Base-by-base conservation (phyloP, 1,140 invertebrate species). In the Papilio machaon region DNA sequence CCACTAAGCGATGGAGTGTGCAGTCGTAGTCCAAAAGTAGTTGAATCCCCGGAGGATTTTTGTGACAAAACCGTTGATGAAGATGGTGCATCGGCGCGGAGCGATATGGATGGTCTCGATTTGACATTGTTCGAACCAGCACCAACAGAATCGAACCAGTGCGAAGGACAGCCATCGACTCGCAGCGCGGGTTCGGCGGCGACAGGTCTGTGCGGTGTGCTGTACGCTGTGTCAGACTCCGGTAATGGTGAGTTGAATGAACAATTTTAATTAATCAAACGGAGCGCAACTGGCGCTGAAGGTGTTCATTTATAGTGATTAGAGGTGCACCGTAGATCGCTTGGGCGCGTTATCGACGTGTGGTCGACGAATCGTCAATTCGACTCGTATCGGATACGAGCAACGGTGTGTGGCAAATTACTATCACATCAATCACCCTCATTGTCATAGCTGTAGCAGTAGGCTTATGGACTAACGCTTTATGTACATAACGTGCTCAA, bases 21-120 rank as follows among this genome's bases (percentile, higher is more conserved):
- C 81, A 93, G 92, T 84, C 92, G 94, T 54, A 95, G 95, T 84
- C 95, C 95, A 3, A 95, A 95, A 82, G 90, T 92, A 81, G 91
- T 95, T 15, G 94, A 95, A 80, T 95, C 94, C 73, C 91, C 94
- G 35, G 94, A 95, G 83, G 87, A 93, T 74, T 93, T 95, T 83
- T 92, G 90, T 84, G 91, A 92, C 76, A 88, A 92, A 79, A 87
- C 88, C 23, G 88, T 88, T 30, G 92, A 94, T 54, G 90, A 91
- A 80, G 94, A 95, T 81, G 92, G 93, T 47, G 91, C 94, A n/a
- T 95, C 95, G 9, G 87, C 90, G n/a, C 91, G 93, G 82, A 96
- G 96, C 92, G 96, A 96, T 91, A 96, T 97, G 95, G 96, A 96
- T 82, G 96, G 96, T 84, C 94, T 97, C 86, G 96, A 97, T 92